Evolutionary conservation across 30 jellyfish, hydroid and myxozoan species (phyloP).

Genomic region (Turritopsis rubra): DNA sequence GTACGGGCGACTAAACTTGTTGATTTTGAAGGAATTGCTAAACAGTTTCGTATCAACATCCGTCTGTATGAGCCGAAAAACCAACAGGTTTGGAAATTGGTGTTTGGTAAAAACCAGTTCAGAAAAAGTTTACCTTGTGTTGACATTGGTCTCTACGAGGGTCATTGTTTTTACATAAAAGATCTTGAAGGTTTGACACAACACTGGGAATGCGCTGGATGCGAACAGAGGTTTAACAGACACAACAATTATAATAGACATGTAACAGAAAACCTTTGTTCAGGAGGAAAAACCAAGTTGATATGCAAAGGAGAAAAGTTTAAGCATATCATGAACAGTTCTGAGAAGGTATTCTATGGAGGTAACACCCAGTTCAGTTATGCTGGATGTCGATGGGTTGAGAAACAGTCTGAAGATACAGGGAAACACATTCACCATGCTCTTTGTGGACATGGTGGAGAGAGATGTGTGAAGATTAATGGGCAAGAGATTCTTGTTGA

Average conservation of each 20-base stretch:
- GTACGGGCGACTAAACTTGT: slow-evolving; percentile 35
- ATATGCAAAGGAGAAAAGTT: slow-evolving; percentile 11
- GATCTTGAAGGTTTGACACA: neutral
- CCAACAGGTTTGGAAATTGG: neutral
- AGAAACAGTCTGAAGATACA: neutral
- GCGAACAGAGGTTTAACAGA: neutral
- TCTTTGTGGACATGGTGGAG: slow-evolving; percentile 12
- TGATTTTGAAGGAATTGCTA: slow-evolving; percentile 39
- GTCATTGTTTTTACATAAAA: slow-evolving; percentile 4
- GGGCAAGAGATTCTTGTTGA: slow-evolving; percentile 6
- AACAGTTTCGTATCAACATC: slow-evolving; percentile 17
- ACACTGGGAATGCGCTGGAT: slow-evolving; percentile 14
- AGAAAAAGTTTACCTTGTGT: neutral
- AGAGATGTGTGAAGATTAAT: neutral
- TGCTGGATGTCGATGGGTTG: slow-evolving; percentile 8
- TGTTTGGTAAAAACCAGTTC: slow-evolving; percentile 3
- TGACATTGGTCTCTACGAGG: slow-evolving; percentile 2
- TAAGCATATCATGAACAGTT: neutral
- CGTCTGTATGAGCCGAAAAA: slow-evolving; percentile 20
- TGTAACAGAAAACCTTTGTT: neutral
- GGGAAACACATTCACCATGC: slow-evolving; percentile 11
- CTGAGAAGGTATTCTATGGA: slow-evolving; percentile 13
- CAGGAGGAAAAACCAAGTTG: neutral
- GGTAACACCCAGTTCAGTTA: slow-evolving; percentile 18
- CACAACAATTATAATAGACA: neutral